Conservation (phyloP, 1,140 invertebrate species). For the Polypedilum vanderplanki region DNA sequence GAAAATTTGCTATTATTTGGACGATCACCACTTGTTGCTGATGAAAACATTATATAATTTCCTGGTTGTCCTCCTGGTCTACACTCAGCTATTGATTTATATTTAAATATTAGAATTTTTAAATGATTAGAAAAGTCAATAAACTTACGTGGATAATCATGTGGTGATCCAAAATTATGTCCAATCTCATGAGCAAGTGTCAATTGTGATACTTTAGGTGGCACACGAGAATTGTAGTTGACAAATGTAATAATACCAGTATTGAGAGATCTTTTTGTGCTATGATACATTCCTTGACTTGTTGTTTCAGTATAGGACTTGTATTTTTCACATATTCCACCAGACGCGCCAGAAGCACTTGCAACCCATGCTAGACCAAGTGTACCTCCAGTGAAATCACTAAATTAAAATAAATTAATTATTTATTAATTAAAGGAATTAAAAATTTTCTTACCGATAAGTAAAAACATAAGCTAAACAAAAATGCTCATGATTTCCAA, state of each 20-base stretch:
- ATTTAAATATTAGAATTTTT: neutral
- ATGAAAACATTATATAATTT: conserved; percentile 98
- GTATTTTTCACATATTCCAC: conserved; percentile 97
- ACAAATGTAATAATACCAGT: conserved; percentile 99
- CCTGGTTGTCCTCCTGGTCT: conserved; percentile 78
- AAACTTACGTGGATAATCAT: conserved; percentile 71
- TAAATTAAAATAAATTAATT: conserved; percentile 34
- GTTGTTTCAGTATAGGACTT: conserved; percentile 95
- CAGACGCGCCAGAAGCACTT: conserved; percentile 88
- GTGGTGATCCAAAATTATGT: conserved; percentile 98
- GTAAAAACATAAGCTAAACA: conserved; percentile 99
- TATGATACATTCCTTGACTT: conserved; percentile 78
- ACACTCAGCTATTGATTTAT: conserved; percentile 56
- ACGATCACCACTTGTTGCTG: conserved; percentile 86
- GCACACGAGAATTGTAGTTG: conserved; percentile 96
- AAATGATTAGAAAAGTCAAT: neutral
- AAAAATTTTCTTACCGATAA: conserved; percentile 51
- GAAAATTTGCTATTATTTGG: conserved; percentile 95
- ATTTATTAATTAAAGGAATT: no score
- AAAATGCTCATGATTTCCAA: conserved; percentile 95
- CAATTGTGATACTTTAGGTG: conserved; percentile 92
- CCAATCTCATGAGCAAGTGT: conserved; percentile 99
- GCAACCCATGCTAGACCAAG: conserved; percentile 97
- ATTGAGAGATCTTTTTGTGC: conserved; percentile 89
- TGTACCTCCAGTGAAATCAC: conserved; percentile 93